These are phyloP conservation scores for Mus caroli DNA, from an alignment of 2,797 vertebrate genomes.

Conservation along the genomic window DNA sequence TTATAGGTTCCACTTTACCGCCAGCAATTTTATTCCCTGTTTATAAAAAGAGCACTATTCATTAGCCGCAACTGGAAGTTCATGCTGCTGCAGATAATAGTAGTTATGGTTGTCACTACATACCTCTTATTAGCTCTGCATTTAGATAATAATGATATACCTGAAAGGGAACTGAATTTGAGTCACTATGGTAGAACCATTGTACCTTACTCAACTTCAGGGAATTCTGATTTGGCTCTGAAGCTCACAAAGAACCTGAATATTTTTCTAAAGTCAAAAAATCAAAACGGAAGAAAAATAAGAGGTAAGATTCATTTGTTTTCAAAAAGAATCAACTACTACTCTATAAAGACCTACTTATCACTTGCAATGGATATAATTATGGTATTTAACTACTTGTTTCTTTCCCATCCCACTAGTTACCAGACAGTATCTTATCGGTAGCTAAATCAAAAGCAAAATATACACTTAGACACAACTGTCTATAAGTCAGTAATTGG, in stretches of 20 bases:
- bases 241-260: constrained; percentile 89
- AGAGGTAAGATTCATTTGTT: constrained; percentile 65
- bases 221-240: constrained; percentile 84
- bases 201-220: constrained; percentile 78
- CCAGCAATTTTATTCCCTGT: constrained; percentile 78
- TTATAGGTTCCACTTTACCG: constrained; percentile 88
- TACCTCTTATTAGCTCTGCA: constrained; percentile 29
- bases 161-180: constrained; percentile 68
- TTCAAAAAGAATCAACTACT: background rate
- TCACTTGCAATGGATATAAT: background rate
- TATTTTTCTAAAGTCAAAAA: constrained; percentile 73
- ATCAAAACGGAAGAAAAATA: constrained; percentile 65
- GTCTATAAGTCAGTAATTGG: background rate
- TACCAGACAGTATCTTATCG: background rate
- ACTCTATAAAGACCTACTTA: constrained; percentile 2
- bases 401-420: constrained; percentile 25
- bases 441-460: background rate
- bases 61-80: constrained; percentile 73
- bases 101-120: constrained; percentile 60
- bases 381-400: constrained; percentile 15
- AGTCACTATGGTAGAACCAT: constrained; percentile 72
- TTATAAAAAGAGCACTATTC: constrained; percentile 73
- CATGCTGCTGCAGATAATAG: constrained; percentile 56
- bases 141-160: background rate
- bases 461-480: background rate